Evolutionary conservation across 2,888 invertebrate genomes (phyloP).

Genomic region (Lamellibrachia columna): DNA sequence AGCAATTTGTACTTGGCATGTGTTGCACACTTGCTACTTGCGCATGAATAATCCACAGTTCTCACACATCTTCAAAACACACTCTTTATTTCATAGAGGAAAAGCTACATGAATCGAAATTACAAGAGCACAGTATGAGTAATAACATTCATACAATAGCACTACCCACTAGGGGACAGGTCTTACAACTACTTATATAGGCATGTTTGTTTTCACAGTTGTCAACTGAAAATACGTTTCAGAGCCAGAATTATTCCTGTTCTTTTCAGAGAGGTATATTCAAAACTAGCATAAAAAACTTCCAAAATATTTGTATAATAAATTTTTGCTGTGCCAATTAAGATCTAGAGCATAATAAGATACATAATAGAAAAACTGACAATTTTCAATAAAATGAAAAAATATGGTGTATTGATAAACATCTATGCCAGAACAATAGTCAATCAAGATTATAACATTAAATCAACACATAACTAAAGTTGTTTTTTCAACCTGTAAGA

Average conservation of each 20-base stretch:
- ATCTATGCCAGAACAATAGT: background rate
- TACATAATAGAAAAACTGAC: background rate
- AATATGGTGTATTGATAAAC: background rate
- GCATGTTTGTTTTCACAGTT: background rate
- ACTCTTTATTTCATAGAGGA: background rate
- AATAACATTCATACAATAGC: background rate
- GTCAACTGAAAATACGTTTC: background rate
- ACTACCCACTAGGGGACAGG: background rate
- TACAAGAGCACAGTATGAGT: background rate
- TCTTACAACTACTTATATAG: background rate
- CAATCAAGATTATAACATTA: background rate
- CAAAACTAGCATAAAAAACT: background rate
- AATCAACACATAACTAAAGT: background rate
- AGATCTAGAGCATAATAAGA: background rate
- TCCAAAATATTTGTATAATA: background rate
- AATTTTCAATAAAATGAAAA: background rate
- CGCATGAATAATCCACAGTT: background rate
- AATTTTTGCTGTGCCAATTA: background rate
- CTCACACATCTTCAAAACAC: background rate
- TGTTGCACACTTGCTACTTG: background rate
- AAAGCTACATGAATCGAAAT: background rate
- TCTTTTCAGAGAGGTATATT: background rate
- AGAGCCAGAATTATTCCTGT: background rate
- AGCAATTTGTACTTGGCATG: too few relatives aligned
- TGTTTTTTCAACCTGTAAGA: background rate